Percentiles rank a stretch among this genome's conserved stretches.
These are phyloP conservation scores for Salvator merianae DNA, from an alignment of 2,113 vertebrate species.

Conservation along the genomic window DNA sequence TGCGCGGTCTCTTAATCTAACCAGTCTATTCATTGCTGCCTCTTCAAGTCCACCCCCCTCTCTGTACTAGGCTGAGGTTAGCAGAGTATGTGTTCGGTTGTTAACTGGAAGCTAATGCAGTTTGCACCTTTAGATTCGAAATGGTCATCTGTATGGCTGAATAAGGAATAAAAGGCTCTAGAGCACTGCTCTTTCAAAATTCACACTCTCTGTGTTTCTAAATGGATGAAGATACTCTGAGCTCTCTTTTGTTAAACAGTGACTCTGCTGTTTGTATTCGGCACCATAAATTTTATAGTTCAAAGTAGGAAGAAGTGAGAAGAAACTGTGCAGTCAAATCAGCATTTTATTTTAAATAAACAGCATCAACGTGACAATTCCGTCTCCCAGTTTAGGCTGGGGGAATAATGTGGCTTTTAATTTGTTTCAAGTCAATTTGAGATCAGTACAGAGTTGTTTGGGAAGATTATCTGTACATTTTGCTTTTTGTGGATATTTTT, in stretches of 20 bases:
- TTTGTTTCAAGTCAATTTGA: constrained; percentile 38
- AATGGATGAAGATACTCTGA: constrained; percentile 60
- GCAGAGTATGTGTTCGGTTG: constrained; percentile 51
- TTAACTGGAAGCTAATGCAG: constrained; percentile 72
- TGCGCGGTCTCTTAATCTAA: constrained; percentile 68
- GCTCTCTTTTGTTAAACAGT: constrained; percentile 49
- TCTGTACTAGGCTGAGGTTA: constrained; percentile 68
- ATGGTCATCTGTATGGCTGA: constrained; percentile 80
- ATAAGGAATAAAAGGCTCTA: constrained; percentile 74
- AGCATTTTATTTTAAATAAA: constrained; percentile 54
- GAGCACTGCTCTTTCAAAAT: constrained; percentile 70
- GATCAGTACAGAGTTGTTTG: background rate
- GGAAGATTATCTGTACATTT: background rate
- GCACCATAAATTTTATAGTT: constrained; percentile 39
- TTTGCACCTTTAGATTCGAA: constrained; percentile 81
- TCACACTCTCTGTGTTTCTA: constrained; percentile 60
- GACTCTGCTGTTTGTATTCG: constrained; percentile 45
- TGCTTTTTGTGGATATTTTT: background rate
- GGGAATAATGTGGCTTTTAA: constrained; percentile 40
- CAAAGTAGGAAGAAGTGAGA: constrained; percentile 58
- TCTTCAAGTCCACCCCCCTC: constrained; percentile 71
- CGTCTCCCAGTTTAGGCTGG: constrained; percentile 44
- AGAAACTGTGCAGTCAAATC: constrained; percentile 55
- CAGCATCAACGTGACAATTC: constrained; percentile 52
- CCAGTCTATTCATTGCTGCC: constrained; percentile 79